These are phyloP conservation scores for Picathartes gymnocephalus DNA, from an alignment of 2,113 vertebrate species.

Conservation along the genomic window DNA sequence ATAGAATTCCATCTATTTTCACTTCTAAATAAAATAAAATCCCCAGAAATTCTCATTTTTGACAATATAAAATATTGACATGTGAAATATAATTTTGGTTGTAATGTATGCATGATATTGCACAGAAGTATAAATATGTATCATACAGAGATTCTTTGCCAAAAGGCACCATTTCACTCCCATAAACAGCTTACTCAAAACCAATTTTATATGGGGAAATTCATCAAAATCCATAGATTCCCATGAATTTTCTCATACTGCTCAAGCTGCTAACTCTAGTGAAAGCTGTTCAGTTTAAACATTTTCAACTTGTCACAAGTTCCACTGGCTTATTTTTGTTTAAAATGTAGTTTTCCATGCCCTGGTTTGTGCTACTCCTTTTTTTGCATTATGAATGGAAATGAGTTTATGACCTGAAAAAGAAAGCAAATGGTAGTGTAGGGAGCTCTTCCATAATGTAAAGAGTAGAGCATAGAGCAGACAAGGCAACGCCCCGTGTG, in stretches of 20 bases:
- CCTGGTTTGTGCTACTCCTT: neutral
- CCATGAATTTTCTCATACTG: neutral
- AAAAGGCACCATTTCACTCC: neutral
- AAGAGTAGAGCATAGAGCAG: neutral
- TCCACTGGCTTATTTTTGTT: neutral
- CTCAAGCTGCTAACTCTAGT: neutral
- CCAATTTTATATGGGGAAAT: neutral
- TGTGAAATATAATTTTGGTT: neutral
- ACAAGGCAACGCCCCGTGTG: neutral
- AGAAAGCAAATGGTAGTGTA: neutral
- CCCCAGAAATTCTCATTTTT: neutral
- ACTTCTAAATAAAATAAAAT: neutral
- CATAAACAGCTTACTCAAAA: neutral
- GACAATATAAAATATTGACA: neutral
- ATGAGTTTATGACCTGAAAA: neutral
- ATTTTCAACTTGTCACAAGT: neutral
- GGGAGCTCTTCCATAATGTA: neutral
- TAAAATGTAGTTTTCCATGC: neutral
- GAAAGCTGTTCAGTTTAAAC: neutral
- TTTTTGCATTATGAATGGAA: neutral
- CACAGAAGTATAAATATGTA: neutral
- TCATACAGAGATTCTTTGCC: neutral
- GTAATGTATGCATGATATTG: neutral
- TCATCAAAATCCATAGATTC: neutral
- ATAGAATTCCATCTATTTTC: neutral